These are phyloP conservation scores for Phaenicophaeus curvirostris DNA, from an alignment of 2,797 vertebrate species.

Conservation along the genomic window DNA sequence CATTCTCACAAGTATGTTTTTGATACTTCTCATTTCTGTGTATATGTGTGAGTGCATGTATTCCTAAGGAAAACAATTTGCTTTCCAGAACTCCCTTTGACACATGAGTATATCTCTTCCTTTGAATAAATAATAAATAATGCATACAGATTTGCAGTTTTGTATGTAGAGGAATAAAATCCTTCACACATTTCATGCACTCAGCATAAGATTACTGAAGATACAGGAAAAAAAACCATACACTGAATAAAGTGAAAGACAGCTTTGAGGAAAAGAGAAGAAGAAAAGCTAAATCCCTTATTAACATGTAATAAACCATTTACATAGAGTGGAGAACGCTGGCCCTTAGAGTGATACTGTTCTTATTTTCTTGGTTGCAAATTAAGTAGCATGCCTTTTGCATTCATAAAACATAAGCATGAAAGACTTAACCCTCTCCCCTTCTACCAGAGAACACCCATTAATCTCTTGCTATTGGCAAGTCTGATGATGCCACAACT, in stretches of 20 bases:
- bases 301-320: neutral
- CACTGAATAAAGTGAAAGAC: neutral
- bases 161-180: neutral
- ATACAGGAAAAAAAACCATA: neutral
- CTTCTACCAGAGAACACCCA: neutral
- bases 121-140: constrained; percentile 40
- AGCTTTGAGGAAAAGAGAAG: neutral
- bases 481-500: neutral
- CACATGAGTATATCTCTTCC: neutral
- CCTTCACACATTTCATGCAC: neutral
- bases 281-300: neutral
- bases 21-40: neutral
- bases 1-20: neutral
- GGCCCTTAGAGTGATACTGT: neutral
- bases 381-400: neutral
- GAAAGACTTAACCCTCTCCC: neutral
- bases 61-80: neutral
- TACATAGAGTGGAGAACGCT: neutral
- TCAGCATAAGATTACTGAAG: neutral
- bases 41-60: neutral
- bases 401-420: neutral
- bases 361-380: neutral
- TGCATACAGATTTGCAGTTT: neutral
- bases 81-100: constrained; percentile 26
- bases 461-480: neutral